A percentile compares a stretch with the other conserved stretches of the same genome.
These are phyloP conservation scores for Cryptus armator DNA, from an alignment of 2,888 invertebrate species.

Conservation along the genomic window DNA sequence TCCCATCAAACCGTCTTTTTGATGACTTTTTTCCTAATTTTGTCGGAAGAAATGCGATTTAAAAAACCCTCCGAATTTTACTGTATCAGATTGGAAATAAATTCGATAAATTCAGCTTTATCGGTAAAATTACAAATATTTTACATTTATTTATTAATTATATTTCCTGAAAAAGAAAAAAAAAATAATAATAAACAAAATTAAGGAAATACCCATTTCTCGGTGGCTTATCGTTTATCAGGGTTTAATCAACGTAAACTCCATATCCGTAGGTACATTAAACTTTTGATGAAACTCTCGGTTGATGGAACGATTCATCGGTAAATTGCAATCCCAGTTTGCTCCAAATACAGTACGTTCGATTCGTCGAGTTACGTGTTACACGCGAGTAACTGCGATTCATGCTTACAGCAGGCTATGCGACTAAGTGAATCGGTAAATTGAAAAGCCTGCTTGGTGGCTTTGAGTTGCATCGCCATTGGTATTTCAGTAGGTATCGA, in stretches of 20 bases:
- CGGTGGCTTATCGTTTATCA: not conserved
- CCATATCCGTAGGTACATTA: not conserved
- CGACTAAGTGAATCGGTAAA: not conserved
- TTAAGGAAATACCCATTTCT: too few relatives aligned
- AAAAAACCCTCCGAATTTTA: too few relatives aligned
- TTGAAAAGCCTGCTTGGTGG: not conserved
- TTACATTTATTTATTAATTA: too few relatives aligned
- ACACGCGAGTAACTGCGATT: not conserved
- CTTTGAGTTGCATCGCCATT: slow-evolving; percentile 1
- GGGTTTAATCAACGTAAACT: not conserved
- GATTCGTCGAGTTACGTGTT: not conserved
- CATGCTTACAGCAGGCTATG: not conserved
- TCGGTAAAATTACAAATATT: too few relatives aligned
- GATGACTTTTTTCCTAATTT: too few relatives aligned
- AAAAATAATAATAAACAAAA: too few relatives aligned
- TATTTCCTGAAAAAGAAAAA: too few relatives aligned
- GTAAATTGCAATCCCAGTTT: not conserved
- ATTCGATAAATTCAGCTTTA: too few relatives aligned
- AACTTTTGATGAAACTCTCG: not conserved
- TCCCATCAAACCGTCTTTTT: too few relatives aligned
- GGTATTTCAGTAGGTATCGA: slow-evolving; percentile 4
- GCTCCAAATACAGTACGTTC: not conserved
- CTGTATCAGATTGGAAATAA: too few relatives aligned
- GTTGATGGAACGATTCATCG: not conserved
- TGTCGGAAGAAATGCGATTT: too few relatives aligned